Conservation (phyloP, 2,888 invertebrate genomes). For the Apamea crenata region DNA sequence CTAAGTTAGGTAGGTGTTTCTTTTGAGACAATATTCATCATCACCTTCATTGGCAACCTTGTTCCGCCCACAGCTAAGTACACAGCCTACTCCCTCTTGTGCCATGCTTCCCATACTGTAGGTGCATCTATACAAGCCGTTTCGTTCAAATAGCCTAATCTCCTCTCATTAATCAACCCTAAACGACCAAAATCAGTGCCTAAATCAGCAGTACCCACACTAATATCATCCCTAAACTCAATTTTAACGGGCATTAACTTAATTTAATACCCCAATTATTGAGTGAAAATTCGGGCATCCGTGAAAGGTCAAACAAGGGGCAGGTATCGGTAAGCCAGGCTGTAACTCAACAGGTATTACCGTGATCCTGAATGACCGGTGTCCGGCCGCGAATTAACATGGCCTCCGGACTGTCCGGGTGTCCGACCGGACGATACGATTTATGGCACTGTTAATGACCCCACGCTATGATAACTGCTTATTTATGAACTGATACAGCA, state of each 20-base stretch:
- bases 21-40: too few relatives aligned
- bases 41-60: too few relatives aligned
- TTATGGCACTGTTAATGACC: constrained; percentile 79
- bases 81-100: too few relatives aligned
- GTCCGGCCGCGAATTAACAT: constrained; percentile 82
- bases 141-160: neutral
- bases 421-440: constrained; percentile 72
- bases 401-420: constrained; percentile 68
- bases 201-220: constrained; percentile 8
- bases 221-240: constrained; percentile 19
- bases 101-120: too few relatives aligned
- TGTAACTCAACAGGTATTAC: constrained; percentile 90
- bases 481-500: constrained; percentile 67
- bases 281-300: constrained; percentile 60
- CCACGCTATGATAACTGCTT: constrained; percentile 67
- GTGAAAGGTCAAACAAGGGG: constrained; percentile 71
- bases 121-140: neutral
- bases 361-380: constrained; percentile 84
- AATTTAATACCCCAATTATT: constrained; percentile 62
- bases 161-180: neutral
- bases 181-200: neutral
- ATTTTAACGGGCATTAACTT: constrained; percentile 49
- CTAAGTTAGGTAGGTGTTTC: too few relatives aligned
- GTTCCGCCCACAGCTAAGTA: too few relatives aligned
- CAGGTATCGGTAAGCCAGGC: constrained; percentile 77